Evolutionary conservation across 2,888 invertebrate genomes (phyloP), one percentile per base, ranked within the genome.

Genomic region (Rhaphigaster nebulosa): DNA sequence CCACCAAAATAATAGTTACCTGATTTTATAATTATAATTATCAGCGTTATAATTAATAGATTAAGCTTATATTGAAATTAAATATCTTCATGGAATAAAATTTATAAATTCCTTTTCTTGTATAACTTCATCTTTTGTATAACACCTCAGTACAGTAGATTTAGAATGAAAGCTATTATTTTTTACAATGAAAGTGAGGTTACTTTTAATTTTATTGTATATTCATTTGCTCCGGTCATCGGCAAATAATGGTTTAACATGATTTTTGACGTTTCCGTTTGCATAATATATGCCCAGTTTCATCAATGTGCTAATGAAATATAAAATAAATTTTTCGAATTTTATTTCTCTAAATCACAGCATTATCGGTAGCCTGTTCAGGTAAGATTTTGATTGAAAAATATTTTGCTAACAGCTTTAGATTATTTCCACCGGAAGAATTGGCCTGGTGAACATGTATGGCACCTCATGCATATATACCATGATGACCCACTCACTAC

Each of bases 401-500:
- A 60, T 60, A 13, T 60, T 60, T 26, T 65, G 0, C 65, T 65
- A 29, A 15, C 15, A 29, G 29, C 18, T 65, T 29, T 65, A 65
- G 29, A 65, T 65, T 29, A 29, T 65, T 65, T 29, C 65, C 3
- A 1, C 13, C 65, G 65, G 65, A 65, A 65, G 65, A 18, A 18
- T 18, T 0, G 29, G 65, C 15, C 29, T 0, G 1, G 18, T 29
- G 29, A 65, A 29, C 65, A 76, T 76, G 70, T 76, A 76, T 38
- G 6, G 38, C 20, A 76, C 38, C 70, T 34, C 70, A 76, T 76
- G 70, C 70, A 76, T 76, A 76, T 76, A 38, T 76, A 38, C 34
- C 70, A 76, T 76, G 70, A 76, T 76, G 70, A 76, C 70, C 70
- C 70, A 76, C 70, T 76, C 70, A 38, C 70, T 76, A 23, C 23